Evolutionary conservation across 2,113 vertebrate species (phyloP).

Genomic region (Tichodroma muraria): DNA sequence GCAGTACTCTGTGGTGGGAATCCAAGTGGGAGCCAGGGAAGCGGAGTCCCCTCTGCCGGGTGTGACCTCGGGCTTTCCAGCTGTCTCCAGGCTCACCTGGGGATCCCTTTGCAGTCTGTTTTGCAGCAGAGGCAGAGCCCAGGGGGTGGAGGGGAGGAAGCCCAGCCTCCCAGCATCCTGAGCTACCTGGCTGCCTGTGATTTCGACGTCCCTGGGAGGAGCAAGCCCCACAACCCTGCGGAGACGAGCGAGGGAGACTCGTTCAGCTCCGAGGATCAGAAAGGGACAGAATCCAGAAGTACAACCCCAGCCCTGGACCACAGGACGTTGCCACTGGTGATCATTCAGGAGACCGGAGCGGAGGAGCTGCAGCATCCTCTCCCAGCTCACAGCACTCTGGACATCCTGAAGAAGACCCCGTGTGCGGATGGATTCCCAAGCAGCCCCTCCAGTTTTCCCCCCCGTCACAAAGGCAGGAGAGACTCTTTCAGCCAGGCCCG

Average conservation of each 20-base stretch:
- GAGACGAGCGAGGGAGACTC: conserved; percentile 62
- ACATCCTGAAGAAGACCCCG: conserved; percentile 76
- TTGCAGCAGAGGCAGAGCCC: conserved; percentile 71
- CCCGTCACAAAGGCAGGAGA: not conserved
- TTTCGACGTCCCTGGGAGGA: conserved; percentile 42
- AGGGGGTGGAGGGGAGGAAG: conserved; percentile 52
- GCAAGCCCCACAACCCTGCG: conserved; percentile 3
- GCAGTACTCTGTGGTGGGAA: not conserved
- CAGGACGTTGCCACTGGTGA: not conserved
- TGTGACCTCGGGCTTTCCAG: not conserved
- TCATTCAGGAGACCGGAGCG: not conserved
- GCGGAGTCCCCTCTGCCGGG: not conserved
- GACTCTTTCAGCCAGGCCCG: not conserved
- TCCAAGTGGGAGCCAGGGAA: not conserved
- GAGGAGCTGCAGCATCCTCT: conserved; percentile 47
- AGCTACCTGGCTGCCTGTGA: conserved; percentile 80
- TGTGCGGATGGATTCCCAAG: not conserved
- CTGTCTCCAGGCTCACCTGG: not conserved
- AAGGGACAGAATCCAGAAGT: conserved; percentile 30
- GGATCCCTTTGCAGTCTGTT: conserved; percentile 67
- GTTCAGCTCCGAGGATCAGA: conserved; percentile 64
- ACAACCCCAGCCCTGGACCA: conserved; percentile 47
- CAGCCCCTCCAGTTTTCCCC: not conserved
- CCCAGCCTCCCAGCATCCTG: conserved; percentile 76
- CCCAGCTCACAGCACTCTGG: conserved; percentile 67